phyloP scores from a whole-genome alignment of 2,113 vertebrate genomes.

The Leptobrachium leishanense region DNA sequence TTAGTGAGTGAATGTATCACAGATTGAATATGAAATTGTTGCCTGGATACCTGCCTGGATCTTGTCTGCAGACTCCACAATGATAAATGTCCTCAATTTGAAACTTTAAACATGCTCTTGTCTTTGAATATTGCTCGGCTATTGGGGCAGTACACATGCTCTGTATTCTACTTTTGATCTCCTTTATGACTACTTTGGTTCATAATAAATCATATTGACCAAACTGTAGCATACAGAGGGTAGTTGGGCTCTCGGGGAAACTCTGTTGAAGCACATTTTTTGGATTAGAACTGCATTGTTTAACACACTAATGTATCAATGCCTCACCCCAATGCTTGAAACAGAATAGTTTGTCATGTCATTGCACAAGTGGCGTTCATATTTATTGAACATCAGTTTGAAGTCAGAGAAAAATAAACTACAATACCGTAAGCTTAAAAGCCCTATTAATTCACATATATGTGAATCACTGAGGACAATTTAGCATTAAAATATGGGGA shows the following conservation, averaged over 20 bases:
- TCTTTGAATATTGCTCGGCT: constrained; percentile 16
- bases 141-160: background rate
- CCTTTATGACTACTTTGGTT: background rate
- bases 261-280: background rate
- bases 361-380: too few species aligned
- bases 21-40: constrained; percentile 32
- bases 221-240: background rate
- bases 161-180: background rate
- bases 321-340: background rate
- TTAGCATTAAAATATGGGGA: too few species aligned
- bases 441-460: too few species aligned
- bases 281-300: background rate
- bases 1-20: constrained; percentile 19
- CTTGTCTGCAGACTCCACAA: constrained; percentile 12
- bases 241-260: background rate
- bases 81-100: constrained; percentile 32
- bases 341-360: background rate
- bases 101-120: constrained; percentile 22
- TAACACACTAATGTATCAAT: background rate
- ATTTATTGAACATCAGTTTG: too few species aligned
- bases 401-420: too few species aligned
- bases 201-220: constrained; percentile 6
- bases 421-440: too few species aligned
- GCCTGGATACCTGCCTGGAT: constrained; percentile 31
- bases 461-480: too few species aligned